Conservation (phyloP, 1,140 invertebrate genomes). For the Drosophila nasuta region DNA sequence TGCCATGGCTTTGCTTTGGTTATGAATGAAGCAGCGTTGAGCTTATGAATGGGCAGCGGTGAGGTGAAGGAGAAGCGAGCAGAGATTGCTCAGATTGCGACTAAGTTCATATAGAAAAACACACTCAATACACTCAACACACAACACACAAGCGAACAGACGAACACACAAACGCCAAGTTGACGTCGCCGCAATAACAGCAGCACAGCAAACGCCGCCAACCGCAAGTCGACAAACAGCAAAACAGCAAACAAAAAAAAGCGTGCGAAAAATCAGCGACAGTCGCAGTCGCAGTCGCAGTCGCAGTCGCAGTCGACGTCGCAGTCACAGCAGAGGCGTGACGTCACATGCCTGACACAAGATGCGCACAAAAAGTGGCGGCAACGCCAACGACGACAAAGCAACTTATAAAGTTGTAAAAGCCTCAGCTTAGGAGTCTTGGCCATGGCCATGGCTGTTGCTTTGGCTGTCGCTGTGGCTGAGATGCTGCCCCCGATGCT, state of each 20-base stretch:
- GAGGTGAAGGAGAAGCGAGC: neutral
- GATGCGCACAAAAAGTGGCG: slow-evolving; percentile 62
- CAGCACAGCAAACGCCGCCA: slow-evolving; percentile 53
- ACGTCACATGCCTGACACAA: slow-evolving; percentile 46
- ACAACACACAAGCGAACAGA: slow-evolving; percentile 36
- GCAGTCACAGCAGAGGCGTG: slow-evolving; percentile 18
- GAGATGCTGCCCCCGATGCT: slow-evolving; percentile 14
- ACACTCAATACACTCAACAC: slow-evolving; percentile 4
- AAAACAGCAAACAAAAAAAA: slow-evolving; percentile 57
- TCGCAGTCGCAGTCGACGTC: too few relatives aligned
- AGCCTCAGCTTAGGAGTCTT: slow-evolving; percentile 59
- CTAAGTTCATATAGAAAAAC: slow-evolving; percentile 40
- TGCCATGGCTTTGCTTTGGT: slow-evolving; percentile 7
- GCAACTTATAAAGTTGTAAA: slow-evolving; percentile 76
- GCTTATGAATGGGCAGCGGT: slow-evolving; percentile 34
- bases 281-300: neutral
- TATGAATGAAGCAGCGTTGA: slow-evolving; percentile 44
- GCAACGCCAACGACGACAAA: slow-evolving; percentile 22
- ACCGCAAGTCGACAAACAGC: slow-evolving; percentile 48
- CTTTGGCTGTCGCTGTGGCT: slow-evolving; percentile 13
- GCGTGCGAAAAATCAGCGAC: slow-evolving; percentile 31
- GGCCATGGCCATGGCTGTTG: slow-evolving; percentile 49
- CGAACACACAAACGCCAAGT: slow-evolving; percentile 35
- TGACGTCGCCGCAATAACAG: slow-evolving; percentile 63
- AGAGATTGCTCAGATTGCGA: slow-evolving; percentile 43